Percentiles rank a stretch among this genome's conserved stretches.
These are phyloP conservation scores for Anguilla marmorata DNA, from an alignment of 2,797 vertebrate species.

Conservation along the genomic window DNA sequence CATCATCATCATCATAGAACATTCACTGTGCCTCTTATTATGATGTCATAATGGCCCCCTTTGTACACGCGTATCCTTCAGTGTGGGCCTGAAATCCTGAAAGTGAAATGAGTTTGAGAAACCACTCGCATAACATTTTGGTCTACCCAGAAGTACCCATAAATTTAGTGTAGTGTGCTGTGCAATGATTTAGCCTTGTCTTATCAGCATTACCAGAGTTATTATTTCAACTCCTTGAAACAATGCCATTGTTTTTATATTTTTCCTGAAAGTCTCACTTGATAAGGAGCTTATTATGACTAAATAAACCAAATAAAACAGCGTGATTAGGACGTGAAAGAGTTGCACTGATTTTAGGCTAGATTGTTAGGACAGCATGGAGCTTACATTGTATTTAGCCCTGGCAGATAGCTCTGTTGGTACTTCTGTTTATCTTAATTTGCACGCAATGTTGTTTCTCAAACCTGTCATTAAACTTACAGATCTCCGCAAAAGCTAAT, in stretches of 20 bases:
- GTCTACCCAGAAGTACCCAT: neutral
- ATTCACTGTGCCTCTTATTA: neutral
- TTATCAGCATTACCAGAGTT: neutral
- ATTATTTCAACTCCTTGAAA: neutral
- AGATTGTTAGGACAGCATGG: neutral
- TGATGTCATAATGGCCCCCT: neutral
- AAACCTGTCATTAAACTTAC: neutral
- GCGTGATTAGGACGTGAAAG: neutral
- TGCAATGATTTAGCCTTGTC: neutral
- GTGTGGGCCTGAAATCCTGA: neutral
- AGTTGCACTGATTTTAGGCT: neutral
- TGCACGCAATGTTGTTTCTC: neutral
- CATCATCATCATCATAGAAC: neutral
- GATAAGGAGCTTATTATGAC: neutral
- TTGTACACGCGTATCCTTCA: neutral
- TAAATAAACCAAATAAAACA: neutral
- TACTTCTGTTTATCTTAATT: neutral
- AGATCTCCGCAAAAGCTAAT: neutral
- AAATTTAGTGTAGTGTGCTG: neutral
- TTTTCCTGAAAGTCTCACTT: neutral
- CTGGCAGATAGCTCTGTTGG: neutral
- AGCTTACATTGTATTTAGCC: neutral
- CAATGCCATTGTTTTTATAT: neutral
- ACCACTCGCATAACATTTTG: neutral
- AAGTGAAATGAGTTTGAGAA: neutral